A percentile compares a stretch with the other conserved stretches of the same genome.
These are phyloP conservation scores for Dendrocopos noguchii DNA, from an alignment of 2,113 vertebrate genomes.

Conservation along the genomic window DNA sequence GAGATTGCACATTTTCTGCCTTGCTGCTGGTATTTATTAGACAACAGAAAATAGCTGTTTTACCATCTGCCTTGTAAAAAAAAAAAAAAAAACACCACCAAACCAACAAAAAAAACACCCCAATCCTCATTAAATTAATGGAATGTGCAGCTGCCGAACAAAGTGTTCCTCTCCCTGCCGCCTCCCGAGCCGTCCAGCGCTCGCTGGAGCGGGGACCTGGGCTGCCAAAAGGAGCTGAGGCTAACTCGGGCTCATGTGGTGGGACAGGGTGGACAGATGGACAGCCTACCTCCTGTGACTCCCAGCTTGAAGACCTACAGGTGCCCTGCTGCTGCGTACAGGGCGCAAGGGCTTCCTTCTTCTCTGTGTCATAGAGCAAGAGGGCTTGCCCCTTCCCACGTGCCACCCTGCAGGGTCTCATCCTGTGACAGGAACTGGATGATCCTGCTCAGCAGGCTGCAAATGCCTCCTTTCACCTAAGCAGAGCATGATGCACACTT, in stretches of 20 bases:
- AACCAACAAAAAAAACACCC: neutral
- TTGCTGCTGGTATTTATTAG: conserved; percentile 73
- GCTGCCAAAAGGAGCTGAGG: conserved; percentile 6
- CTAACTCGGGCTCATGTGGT: rapidly evolving
- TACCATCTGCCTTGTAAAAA: conserved; percentile 65
- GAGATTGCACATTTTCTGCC: conserved; percentile 68
- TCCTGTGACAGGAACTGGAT: neutral
- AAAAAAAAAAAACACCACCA: neutral
- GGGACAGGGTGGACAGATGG: neutral
- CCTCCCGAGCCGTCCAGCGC: neutral
- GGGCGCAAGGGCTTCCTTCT: neutral
- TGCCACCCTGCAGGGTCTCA: neutral
- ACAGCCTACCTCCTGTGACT: neutral
- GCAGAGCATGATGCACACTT: neutral
- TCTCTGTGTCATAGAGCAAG: rapidly evolving
- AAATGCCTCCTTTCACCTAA: neutral
- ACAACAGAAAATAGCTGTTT: conserved; percentile 76
- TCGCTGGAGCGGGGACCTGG: neutral
- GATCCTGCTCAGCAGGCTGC: neutral
- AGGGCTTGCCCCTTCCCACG: neutral
- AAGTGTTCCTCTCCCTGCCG: conserved; percentile 38
- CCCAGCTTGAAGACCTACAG: rapidly evolving
- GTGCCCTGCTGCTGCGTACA: rapidly evolving
- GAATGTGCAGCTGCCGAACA: conserved; percentile 71
- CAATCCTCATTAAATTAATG: conserved; percentile 70